Base-by-base conservation (phyloP, 2,113 vertebrate species). In the Ornithorhynchus anatinus region DNA sequence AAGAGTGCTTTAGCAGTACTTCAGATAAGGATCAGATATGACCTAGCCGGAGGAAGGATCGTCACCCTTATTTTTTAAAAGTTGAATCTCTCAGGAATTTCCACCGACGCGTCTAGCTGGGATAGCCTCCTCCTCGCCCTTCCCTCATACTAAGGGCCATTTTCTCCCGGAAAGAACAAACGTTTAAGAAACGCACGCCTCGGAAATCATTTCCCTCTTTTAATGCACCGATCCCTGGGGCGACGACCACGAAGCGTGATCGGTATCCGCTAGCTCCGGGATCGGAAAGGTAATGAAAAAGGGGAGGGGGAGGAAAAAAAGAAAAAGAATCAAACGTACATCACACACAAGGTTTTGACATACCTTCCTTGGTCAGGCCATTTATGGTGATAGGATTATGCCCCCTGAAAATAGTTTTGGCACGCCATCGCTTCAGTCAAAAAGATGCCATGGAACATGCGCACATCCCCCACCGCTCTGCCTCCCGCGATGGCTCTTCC, bases 361-460 rank as follows among this genome's bases (percentile, higher is more conserved):
- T 95, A 95, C 94, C 94, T 95, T 93, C 88, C 91, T 90, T 66
- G 81, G 57, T 91, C 91, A 89, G 84, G 86, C 88, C 90, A 88
- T 90, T 88, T 88, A 74, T 79, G 79, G 77, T 89, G 80, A 76
- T 81, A 90, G 76, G 89, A 84, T 89, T 87, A 89, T 87, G 82
- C 75, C 82, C 89, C 74, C 84, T 72, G 86, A 82, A 90, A 90
- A 88, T 81, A 93, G 86, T 95, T 93, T 89, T 85, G 92, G 90
- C 89, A 89, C 85, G 87, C 93, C 92, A 92, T 93, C 89, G 72
- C 85, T 92, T 91, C 89, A 84, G 89, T 84, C 75, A 33, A 88
- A 89, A 91, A 82, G 91, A 88, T 89, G 91, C 88, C 89, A 54
- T 86, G 16, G 81, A 87, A 86, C 92, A 90, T 89, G 91, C 86